Conservation (phyloP, 2,888 invertebrate species). For the Oligia latruncula region DNA sequence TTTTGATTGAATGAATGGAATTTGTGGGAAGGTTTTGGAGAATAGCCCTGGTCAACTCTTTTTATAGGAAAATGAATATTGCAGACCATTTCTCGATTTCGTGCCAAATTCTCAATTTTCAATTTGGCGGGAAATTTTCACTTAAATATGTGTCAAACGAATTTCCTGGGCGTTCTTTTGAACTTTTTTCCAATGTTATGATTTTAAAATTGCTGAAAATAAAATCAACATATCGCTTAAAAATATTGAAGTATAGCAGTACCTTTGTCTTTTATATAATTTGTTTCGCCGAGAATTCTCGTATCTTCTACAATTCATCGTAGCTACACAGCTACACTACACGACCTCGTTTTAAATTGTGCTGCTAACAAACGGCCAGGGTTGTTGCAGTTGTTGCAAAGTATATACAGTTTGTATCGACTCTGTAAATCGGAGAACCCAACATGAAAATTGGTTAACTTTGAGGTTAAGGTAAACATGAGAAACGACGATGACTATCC, state of each 20-base stretch:
- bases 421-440: not conserved
- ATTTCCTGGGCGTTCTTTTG: conserved; percentile 25
- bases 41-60: not conserved
- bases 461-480: not conserved
- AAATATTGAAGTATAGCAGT: conserved; percentile 27
- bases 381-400: conserved; percentile 32
- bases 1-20: conserved; percentile 28
- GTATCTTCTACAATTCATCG: conserved; percentile 52
- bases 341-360: conserved; percentile 60
- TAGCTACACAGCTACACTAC: conserved; percentile 16
- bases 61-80: not conserved
- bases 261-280: conserved; percentile 24
- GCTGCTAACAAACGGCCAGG: conserved; percentile 41
- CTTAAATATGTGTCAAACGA: conserved; percentile 3
- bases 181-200: conserved; percentile 25
- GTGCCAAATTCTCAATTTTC: not conserved
- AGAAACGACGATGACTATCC: not conserved
- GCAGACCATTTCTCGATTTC: not conserved
- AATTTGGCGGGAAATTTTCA: not conserved
- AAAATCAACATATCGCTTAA: conserved; percentile 11
- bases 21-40: conserved; percentile 4
- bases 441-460: not conserved
- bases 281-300: conserved; percentile 40
- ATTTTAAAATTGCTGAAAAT: conserved; percentile 33
- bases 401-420: conserved; percentile 18